Base-by-base conservation (phyloP, 2,797 vertebrate species). In the Phaenicophaeus curvirostris region DNA sequence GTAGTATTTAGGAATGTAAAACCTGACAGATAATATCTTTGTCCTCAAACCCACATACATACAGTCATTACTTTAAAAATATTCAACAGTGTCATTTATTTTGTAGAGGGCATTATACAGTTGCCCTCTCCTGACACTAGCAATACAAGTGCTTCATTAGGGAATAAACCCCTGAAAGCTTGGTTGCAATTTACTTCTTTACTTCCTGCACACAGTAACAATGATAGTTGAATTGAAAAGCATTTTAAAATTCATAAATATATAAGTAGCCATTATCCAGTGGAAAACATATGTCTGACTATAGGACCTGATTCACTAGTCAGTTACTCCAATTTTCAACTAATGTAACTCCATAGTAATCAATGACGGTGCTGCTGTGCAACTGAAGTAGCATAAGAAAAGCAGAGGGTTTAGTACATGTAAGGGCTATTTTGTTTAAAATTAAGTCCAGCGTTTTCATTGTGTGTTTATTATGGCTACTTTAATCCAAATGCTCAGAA, bases 171-270 rank as follows among this genome's bases (percentile, higher is more conserved):
- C 67, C 90, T 96, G 93, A 96, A 96, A 96, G 94, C 94, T 87
- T 92, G 76, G 94, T 96, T 96, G 95, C 90, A 96, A 96, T 96
- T 95, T 95, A 95, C 90, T 95, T 96, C 88, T 96, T 94, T 92
- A 94, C 92, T 95, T 96, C 94, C 96, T 96, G 89, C 66, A 91
- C 53, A 82, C 28, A 92, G 72, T 85, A 92, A 92, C 87, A 93
- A 79, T 76, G 72, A 77, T 90, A 93, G 88, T 93, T 95, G 91
- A 87, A 89, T 86, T 96, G 91, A 92, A 97, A 96, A 94, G 78
- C 95, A 96, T 96, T 96, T 93, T 89, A 93, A 94, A 95, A 96
- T 94, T 96, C 94, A 96, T 97, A 96, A 96, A 96, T 96, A 94
- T 95, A 91, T 96, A 96, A 96, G 90, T 94, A 96, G 93, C 94